Conservation (phyloP, 2,113 vertebrate genomes). For the Brachypodius melanocephalos region DNA sequence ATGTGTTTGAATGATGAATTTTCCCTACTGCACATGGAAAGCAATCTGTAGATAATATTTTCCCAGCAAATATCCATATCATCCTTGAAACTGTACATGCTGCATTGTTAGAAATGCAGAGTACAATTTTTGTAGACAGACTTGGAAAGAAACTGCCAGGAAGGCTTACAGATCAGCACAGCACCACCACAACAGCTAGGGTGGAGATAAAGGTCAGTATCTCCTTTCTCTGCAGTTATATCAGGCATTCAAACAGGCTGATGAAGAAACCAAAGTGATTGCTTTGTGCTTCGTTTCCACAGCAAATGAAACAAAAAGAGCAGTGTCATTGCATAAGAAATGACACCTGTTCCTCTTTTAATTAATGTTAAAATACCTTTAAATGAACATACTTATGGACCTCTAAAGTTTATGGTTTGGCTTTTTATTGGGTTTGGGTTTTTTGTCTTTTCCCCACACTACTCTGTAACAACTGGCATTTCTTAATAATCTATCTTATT, state of each 20-base stretch:
- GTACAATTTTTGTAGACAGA: background rate
- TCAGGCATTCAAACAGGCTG: background rate
- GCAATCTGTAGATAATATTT: background rate
- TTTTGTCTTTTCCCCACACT: background rate
- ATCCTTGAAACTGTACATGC: background rate
- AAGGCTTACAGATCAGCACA: background rate
- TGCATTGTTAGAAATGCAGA: constrained; percentile 26
- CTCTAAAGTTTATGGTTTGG: background rate
- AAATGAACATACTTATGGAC: background rate
- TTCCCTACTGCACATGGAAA: background rate
- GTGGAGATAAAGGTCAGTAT: background rate
- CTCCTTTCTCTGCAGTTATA: background rate
- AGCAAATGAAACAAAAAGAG: background rate
- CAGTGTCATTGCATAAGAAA: background rate
- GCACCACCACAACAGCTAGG: background rate
- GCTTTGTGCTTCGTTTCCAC: background rate
- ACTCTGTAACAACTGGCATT: background rate
- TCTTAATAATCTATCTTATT: background rate
- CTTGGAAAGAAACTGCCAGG: constrained; percentile 16
- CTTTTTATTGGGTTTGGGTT: background rate
- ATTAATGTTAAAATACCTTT: background rate
- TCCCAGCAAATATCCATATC: background rate
- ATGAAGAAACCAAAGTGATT: background rate
- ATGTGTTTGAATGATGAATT: background rate
- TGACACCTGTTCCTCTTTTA: background rate